Evolutionary conservation across 2,888 invertebrate species (phyloP), one percentile per base, ranked within the genome.

Genomic region (Scaptomyza parva): DNA sequence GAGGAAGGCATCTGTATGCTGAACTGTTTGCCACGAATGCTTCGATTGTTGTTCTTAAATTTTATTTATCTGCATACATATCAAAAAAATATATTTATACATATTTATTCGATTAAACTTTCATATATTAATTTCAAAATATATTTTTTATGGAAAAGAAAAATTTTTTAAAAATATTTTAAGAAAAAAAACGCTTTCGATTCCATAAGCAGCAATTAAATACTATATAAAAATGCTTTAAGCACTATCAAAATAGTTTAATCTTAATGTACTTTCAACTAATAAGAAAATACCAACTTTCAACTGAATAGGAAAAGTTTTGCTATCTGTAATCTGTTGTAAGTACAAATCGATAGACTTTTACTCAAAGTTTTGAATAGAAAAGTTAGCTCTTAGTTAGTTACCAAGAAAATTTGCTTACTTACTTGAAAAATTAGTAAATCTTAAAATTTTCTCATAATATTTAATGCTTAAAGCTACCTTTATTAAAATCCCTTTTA

Each of bases 51-150:
- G 30, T 35, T 35, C 11, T 33, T 47, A 45, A 41, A 64, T 75
- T 69, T 53, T 69, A 70, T 85, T 81, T 68, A 84, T 84, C 61
- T 73, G 85, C 78, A 84, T n/a, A 52, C 24, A 40, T 62, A 48
- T 47, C 59, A 76, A 76, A 65, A 71, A 58, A 53, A 33, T n/a
- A 50, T 59, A 57, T 39, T 20, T 6, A 12, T n/a, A 48, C 3
- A 9, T 17, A 6, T 37, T 24, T 2, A 6, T 24, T 24, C 6
- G 4, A 24, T 24, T 24, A 6, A 6, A 24, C 6, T 24, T 6
- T 4, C n/a, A n/a, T n/a, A n/a, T n/a, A n/a, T n/a, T n/a, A n/a
- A n/a, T n/a, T n/a, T n/a, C n/a, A n/a, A 57, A 26, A 28, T 14
- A 52, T 35, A 28, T 12, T 28, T 41, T 41, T 60, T 9, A 5